These are phyloP conservation scores for Conomelus anceps DNA, from an alignment of 2,888 invertebrate species.

Conservation along the genomic window DNA sequence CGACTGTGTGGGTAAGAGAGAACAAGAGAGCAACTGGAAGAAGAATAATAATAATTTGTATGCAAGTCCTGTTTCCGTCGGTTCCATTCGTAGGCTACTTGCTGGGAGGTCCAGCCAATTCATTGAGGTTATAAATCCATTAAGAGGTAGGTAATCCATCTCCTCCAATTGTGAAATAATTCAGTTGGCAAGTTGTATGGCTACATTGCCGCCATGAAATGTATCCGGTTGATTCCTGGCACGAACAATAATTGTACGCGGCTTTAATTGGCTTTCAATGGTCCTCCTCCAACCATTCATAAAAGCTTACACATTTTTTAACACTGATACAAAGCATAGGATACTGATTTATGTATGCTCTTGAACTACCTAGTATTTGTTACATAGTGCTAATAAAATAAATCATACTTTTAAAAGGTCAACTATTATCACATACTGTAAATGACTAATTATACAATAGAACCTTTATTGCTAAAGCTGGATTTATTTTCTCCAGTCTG, in stretches of 20 bases:
- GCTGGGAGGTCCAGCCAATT: neutral
- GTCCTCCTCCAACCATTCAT: neutral
- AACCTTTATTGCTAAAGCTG: no score
- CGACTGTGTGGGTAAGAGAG: no score
- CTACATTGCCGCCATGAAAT: neutral
- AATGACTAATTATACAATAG: no score
- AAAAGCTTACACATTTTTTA: no score
- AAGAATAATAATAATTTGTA: neutral
- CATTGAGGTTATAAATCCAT: neutral
- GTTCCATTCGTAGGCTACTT: neutral
- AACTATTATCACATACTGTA: no score
- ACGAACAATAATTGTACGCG: neutral
- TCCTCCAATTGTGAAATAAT: neutral
- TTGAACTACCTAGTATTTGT: no score
- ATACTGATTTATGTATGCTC: no score
- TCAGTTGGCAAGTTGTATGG: neutral
- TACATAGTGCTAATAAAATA: no score
- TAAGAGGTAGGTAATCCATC: neutral
- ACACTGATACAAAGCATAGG: no score
- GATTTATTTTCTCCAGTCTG: neutral
- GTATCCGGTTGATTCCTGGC: neutral
- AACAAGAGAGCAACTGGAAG: no score
- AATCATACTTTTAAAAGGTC: no score
- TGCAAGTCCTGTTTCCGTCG: neutral
- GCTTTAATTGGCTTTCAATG: neutral